Conservation (phyloP, 2,888 invertebrate species). For the Dryomyza anilis region DNA sequence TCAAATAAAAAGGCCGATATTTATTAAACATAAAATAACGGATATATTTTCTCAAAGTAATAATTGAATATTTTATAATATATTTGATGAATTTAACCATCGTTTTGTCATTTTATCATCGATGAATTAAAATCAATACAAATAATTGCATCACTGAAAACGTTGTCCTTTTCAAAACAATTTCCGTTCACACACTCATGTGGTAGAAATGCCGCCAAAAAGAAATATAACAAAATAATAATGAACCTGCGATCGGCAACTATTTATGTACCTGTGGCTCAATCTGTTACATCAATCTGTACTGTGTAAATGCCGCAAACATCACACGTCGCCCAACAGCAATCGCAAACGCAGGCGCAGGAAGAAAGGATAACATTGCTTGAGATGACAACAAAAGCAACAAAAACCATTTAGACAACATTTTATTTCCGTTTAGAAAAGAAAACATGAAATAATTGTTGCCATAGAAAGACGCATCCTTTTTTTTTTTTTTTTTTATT, state of each 20-base stretch:
- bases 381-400: background rate
- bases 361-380: slow-evolving; percentile 30
- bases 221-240: background rate
- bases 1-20: no score
- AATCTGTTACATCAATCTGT: background rate
- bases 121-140: no score
- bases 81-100: no score
- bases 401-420: background rate
- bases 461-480: background rate
- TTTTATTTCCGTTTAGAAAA: slow-evolving; percentile 51
- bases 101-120: no score
- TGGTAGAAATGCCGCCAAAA: slow-evolving; percentile 33
- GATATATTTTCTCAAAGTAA: no score
- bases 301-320: no score
- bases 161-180: slow-evolving; percentile 30
- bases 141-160: background rate
- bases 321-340: no score
- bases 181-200: slow-evolving; percentile 44
- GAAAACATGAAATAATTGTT: slow-evolving; percentile 39
- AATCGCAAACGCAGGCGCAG: background rate
- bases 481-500: no score
- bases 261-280: slow-evolving; percentile 9
- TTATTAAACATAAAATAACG: no score
- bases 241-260: background rate
- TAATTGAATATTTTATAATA: no score